Evolutionary conservation across 2,888 invertebrate genomes (phyloP).

Genomic region (Hemithea aestivaria): DNA sequence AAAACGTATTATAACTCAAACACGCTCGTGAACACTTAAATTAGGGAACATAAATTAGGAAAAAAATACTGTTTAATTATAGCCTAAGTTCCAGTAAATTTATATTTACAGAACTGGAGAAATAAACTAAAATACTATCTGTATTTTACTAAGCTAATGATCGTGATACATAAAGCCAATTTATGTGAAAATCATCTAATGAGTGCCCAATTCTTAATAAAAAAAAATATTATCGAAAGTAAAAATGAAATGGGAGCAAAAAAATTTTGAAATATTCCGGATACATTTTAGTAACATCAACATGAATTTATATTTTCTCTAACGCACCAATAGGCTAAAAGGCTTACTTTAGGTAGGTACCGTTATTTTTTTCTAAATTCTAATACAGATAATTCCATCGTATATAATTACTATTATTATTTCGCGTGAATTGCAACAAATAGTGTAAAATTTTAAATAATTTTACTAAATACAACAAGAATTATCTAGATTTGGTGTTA

Average conservation of each 20-base stretch:
- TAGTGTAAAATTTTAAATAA: not conserved
- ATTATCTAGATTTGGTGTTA: not conserved
- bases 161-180: no score
- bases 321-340: slow-evolving; percentile 59
- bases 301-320: slow-evolving; percentile 29
- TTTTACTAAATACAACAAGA: slow-evolving; percentile 10
- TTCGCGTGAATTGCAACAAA: slow-evolving; percentile 9
- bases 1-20: slow-evolving; percentile 71
- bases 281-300: not conserved
- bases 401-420: slow-evolving; percentile 21
- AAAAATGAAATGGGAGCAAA: no score
- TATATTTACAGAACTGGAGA: slow-evolving; percentile 72
- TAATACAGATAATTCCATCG: slow-evolving; percentile 31
- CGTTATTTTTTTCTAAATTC: slow-evolving; percentile 43
- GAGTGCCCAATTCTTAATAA: no score
- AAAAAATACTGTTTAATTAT: slow-evolving; percentile 74
- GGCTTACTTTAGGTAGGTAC: slow-evolving; percentile 68
- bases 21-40: slow-evolving; percentile 70
- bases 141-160: no score
- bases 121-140: slow-evolving; percentile 28
- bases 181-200: no score
- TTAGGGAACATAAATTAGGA: slow-evolving; percentile 70
- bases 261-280: slow-evolving; percentile 34
- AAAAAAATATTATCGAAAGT: no score
- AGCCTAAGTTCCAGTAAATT: slow-evolving; percentile 60